These are phyloP conservation scores for Diploscapter pachys DNA, from an alignment of 1,140 invertebrate genomes.

Conservation along the genomic window DNA sequence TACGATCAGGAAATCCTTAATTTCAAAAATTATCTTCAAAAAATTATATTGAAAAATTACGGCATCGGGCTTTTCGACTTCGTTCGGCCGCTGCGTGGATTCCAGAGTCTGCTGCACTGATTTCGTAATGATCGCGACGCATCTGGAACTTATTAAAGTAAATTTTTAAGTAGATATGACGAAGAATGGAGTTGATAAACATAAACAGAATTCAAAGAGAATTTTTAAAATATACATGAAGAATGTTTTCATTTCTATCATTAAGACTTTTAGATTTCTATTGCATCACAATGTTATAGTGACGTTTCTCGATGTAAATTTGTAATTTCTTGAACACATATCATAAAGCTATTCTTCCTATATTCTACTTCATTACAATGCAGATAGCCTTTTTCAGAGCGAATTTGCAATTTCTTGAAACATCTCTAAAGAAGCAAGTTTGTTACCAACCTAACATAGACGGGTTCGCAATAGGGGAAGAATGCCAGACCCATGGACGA, in stretches of 20 bases:
- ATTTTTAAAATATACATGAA: no score
- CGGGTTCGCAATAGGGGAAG: slow-evolving; percentile 94
- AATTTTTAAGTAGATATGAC: no score
- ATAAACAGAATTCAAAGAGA: no score
- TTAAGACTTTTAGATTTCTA: no score
- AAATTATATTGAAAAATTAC: not conserved
- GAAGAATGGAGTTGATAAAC: no score
- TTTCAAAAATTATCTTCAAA: not conserved
- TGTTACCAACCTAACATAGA: slow-evolving; percentile 70
- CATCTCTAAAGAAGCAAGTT: not conserved
- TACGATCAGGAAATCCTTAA: slow-evolving; percentile 97
- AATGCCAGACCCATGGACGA: slow-evolving; percentile 94
- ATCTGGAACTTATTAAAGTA: not conserved
- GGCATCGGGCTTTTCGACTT: slow-evolving; percentile 18
- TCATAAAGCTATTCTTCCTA: no score
- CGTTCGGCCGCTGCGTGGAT: not conserved
- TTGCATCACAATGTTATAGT: no score
- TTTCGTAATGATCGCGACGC: slow-evolving; percentile 6
- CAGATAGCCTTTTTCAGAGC: no score
- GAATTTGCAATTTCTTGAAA: not conserved
- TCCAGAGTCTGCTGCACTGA: slow-evolving; percentile 18
- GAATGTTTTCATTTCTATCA: no score
- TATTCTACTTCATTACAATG: no score
- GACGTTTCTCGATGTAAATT: no score
- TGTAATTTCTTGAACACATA: no score